Base-by-base conservation (phyloP, 2,797 vertebrate species). In the Hipposideros larvatus region DNA sequence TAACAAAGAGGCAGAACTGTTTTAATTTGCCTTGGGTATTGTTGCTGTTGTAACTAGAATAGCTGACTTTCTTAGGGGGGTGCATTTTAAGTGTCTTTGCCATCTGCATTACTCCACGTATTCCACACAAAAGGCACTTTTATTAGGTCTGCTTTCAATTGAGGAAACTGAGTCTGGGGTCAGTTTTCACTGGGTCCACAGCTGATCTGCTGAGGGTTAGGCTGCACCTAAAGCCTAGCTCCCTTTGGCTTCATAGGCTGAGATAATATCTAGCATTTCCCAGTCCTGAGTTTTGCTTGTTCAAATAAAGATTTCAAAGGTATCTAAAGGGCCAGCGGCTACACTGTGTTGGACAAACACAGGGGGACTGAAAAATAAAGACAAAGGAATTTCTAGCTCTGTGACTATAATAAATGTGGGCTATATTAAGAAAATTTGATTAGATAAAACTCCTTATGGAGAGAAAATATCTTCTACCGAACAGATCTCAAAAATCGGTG, bases 401-500 rank as follows among this genome's bases (percentile, higher is more conserved):
- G 37, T 88, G 75, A 65, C 43, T 68, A n/a, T 18, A 79, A 31
- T 61, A 79, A 82, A 89, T 73, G 13, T 21, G 41, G 41, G 70
- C 13, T 21, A 70, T 46, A 78, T 85, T 66, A 91, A 94, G 87
- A 95, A 78, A 87, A 92, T 89, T 14, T 87, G 65, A 97, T 95
- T 87, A 92, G 34, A 71, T 87, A 71, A 90, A 90, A 73, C 41
- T 96, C 79, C 68, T 90, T 66, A 71, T 22, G n/a, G 63, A 95
- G 28, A 96, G 82, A 89, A 93, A 97, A 90, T 91, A 55, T 15
- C 48, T 93, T 77, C 73, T 95, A 94, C 77, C 74, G 93, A 94
- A 89, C n/a, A 68, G 48, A 41, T 51, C 43, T 95, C 90, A 96
- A 95, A 93, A 94, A 61, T 2, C 79, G 66, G 5, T 68, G 41